phyloP scores from a whole-genome alignment of 2,113 vertebrate genomes.

The Tragelaphus buxtoni region DNA sequence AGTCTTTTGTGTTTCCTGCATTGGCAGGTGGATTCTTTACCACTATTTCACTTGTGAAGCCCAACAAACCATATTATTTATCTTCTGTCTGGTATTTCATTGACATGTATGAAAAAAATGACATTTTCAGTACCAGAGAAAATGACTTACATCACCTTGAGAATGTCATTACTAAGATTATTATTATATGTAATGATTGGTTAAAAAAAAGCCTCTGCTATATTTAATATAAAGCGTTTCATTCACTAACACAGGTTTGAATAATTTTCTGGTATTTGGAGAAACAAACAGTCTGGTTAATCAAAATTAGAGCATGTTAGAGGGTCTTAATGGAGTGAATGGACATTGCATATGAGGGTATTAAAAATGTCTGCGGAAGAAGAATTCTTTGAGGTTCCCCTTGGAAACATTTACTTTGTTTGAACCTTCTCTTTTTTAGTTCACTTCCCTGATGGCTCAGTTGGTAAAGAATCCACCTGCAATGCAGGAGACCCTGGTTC shows the following conservation, averaged over 20 bases:
- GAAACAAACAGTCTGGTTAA: slow-evolving; percentile 33
- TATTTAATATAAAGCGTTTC: slow-evolving; percentile 23
- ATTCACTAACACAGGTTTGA: background rate
- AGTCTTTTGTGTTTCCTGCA: background rate
- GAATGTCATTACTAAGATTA: background rate
- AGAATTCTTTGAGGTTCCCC: background rate
- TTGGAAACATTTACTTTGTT: background rate
- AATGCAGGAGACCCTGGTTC: background rate
- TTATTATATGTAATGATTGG: background rate
- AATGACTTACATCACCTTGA: background rate
- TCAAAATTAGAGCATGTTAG: slow-evolving; percentile 68
- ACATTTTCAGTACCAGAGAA: background rate
- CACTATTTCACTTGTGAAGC: background rate
- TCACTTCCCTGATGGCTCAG: background rate
- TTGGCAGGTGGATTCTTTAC: background rate
- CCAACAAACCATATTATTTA: background rate
- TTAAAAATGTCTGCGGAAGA: slow-evolving; percentile 28
- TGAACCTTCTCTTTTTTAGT: background rate
- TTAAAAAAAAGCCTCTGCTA: background rate
- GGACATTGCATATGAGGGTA: background rate
- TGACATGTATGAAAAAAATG: background rate
- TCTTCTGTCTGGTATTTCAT: background rate
- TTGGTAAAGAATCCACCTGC: background rate
- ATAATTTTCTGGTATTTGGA: slow-evolving; percentile 30
- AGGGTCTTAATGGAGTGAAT: slow-evolving; percentile 65